These are phyloP conservation scores for Cataglyphis altisquamis DNA, from an alignment of 2,888 invertebrate genomes.

Conservation along the genomic window DNA sequence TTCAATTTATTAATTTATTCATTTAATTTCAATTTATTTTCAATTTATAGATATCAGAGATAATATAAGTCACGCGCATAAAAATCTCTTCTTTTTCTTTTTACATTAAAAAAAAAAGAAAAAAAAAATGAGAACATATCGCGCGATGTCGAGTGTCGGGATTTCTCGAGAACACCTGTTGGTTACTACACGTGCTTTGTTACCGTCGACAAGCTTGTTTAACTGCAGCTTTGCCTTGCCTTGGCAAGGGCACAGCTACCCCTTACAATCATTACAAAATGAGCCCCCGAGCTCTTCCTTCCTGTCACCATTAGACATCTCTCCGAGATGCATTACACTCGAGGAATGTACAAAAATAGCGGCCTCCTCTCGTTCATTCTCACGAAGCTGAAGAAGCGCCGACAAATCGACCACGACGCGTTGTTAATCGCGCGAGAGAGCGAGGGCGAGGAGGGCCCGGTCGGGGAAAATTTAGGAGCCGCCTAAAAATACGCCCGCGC, in stretches of 20 bases:
- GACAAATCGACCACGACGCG: slow-evolving; percentile 74
- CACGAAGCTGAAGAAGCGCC: slow-evolving; percentile 63
- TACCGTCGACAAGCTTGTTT: slow-evolving; percentile 15
- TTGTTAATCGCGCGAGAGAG: slow-evolving; percentile 70
- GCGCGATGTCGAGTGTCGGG: background rate
- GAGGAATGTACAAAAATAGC: slow-evolving; percentile 71
- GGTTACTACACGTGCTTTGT: slow-evolving; percentile 30
- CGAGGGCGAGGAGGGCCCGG: slow-evolving; percentile 47
- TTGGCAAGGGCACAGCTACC: background rate
- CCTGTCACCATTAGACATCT: slow-evolving; percentile 60
- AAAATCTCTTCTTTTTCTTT: background rate
- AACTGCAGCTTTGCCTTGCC: slow-evolving; percentile 28
- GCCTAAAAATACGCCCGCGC: slow-evolving; percentile 65
- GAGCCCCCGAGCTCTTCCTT: slow-evolving; percentile 12
- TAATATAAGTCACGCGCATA: background rate
- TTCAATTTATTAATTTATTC: too few species aligned
- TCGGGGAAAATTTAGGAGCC: slow-evolving; percentile 66
- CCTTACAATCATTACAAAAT: slow-evolving; percentile 31
- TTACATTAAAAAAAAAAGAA: background rate
- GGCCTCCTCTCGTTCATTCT: slow-evolving; percentile 60
- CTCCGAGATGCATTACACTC: slow-evolving; percentile 44
- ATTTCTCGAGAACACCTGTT: slow-evolving; percentile 18
- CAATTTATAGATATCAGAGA: background rate
- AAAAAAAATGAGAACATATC: background rate
- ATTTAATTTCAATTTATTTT: too few species aligned